Evolutionary conservation across 2,888 invertebrate genomes (phyloP).

Genomic region (Thysanoteuthis rhombus): DNA sequence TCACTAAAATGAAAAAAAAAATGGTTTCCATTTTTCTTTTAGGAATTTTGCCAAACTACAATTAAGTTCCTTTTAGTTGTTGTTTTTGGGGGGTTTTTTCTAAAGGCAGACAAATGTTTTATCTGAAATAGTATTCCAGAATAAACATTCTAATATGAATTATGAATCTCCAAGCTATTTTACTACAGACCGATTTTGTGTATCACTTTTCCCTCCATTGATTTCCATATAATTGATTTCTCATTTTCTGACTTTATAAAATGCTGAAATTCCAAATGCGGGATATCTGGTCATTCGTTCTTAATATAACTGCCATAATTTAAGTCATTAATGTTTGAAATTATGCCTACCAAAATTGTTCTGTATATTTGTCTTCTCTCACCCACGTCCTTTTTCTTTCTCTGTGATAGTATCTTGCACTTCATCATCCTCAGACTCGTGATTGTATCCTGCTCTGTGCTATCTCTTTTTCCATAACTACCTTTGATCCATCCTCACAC

Average conservation of each 20-base stretch:
- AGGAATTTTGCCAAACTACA: too few species aligned
- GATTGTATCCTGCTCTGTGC: not conserved
- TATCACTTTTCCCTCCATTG: not conserved
- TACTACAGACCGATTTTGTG: not conserved
- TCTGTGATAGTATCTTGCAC: not conserved
- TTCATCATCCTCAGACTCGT: not conserved
- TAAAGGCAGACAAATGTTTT: too few species aligned
- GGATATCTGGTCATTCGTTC: not conserved
- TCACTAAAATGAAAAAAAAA: too few species aligned
- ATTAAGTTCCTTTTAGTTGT: too few species aligned
- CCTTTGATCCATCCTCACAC: not conserved
- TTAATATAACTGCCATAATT: not conserved
- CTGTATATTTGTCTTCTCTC: not conserved
- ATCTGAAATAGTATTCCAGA: too few species aligned
- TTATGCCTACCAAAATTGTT: not conserved
- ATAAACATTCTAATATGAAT: not conserved
- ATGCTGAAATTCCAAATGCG: not conserved
- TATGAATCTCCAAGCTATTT: not conserved
- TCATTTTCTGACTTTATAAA: not conserved
- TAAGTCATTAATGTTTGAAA: not conserved
- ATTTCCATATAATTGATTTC: not conserved
- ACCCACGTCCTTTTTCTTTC: not conserved
- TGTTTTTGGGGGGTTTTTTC: too few species aligned
- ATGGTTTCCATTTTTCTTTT: too few species aligned
- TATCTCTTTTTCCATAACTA: not conserved